Conservation (phyloP, 2,113 vertebrate species). For the Elaphurus davidianus region DNA sequence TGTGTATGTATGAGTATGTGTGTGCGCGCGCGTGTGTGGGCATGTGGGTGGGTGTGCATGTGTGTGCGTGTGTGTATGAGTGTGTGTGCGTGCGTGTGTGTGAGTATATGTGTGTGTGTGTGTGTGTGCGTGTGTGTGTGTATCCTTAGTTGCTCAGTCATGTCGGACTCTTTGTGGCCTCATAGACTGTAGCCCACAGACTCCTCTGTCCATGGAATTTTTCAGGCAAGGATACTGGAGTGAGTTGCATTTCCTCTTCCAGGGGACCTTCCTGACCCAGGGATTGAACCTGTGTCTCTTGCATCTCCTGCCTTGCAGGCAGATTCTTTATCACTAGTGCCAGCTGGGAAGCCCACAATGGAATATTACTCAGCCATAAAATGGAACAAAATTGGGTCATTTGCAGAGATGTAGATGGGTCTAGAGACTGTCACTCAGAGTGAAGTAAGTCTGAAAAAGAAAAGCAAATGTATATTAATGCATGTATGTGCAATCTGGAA, state of each 20-base stretch:
- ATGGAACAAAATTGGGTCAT: not conserved
- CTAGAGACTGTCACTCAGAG: not conserved
- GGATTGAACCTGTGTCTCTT: not conserved
- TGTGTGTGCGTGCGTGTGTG: not conserved
- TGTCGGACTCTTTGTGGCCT: not conserved
- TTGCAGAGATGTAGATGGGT: not conserved
- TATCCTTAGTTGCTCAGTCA: not conserved
- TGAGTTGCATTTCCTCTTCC: not conserved
- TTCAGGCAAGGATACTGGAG: not conserved
- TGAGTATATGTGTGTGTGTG: not conserved
- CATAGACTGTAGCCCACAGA: not conserved
- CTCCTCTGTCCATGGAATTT: not conserved
- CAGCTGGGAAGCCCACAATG: not conserved
- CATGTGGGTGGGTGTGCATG: no score
- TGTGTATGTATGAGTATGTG: not conserved
- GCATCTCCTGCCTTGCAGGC: not conserved
- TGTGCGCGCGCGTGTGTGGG: no score
- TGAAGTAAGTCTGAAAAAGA: not conserved
- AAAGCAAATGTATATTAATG: not conserved
- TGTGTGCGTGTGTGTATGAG: no score
- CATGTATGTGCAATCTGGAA: not conserved
- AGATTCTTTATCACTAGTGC: not conserved
- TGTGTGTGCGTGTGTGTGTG: not conserved
- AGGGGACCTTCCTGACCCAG: not conserved
- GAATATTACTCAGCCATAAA: not conserved